phyloP scores from a whole-genome alignment of 2,113 vertebrate genomes.

The Bubalus kerabau region DNA sequence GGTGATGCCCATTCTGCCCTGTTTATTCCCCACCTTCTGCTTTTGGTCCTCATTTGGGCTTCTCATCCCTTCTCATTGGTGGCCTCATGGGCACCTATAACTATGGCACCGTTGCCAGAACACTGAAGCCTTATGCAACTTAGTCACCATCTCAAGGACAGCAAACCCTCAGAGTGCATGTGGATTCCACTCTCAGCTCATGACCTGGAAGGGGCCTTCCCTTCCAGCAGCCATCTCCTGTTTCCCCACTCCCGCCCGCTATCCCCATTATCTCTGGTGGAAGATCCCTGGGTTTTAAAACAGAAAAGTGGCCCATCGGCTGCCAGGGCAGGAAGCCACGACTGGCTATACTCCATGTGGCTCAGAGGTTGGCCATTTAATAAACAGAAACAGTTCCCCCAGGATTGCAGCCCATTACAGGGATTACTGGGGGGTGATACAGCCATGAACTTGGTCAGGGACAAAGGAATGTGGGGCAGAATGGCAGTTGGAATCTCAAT shows the following conservation, averaged over 20 bases:
- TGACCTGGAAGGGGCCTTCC: neutral
- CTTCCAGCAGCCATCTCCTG: neutral
- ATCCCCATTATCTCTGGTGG: neutral
- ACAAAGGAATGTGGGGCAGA: constrained; percentile 28
- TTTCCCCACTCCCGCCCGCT: neutral
- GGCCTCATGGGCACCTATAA: neutral
- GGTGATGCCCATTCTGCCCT: neutral
- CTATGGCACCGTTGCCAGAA: neutral
- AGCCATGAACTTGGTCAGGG: neutral
- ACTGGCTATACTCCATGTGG: neutral
- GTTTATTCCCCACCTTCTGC: neutral
- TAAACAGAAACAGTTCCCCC: constrained; percentile 29
- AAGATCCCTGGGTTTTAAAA: neutral
- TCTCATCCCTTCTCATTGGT: neutral
- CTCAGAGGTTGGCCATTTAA: constrained; percentile 12
- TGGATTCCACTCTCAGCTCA: neutral
- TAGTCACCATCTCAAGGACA: neutral
- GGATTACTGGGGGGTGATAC: neutral
- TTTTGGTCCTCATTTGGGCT: neutral
- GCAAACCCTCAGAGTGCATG: fast-evolving
- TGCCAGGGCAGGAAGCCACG: neutral
- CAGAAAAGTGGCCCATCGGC: neutral
- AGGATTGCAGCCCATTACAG: neutral
- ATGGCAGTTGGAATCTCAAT: neutral
- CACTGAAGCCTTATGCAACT: neutral